Evolutionary conservation across 2,797 vertebrate genomes (phyloP), one percentile per base, ranked within the genome.

Genomic region (Avahi laniger): DNA sequence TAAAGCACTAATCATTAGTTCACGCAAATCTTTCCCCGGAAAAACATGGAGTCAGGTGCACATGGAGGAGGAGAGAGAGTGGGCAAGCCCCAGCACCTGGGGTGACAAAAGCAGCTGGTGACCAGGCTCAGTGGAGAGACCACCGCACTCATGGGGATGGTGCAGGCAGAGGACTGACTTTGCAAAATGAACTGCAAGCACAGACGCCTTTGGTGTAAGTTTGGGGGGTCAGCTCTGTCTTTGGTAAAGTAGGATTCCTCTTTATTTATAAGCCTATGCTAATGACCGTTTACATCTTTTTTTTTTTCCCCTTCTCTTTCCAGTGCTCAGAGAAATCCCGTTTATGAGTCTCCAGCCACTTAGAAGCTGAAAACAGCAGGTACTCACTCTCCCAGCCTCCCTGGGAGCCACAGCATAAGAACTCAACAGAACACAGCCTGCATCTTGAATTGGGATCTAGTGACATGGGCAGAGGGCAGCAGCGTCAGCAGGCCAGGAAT

Each of bases 81-180:
- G 2, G 48, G 28, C 11, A 30, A 3, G 15, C 2, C 57, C 48
- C 17, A 26, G 35, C 20, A 69, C 17, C 54, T 43, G 41, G 18
- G 13, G 11, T 35, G 17, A 61, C 48, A 35, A 52, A 81, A 41
- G n/a, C 73, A 38, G 22, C 22, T 15, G n/a, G 12, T 10, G 38
- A 14, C 14, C 20, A 30, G 38, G 52, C 54, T 50, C 8, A 4
- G 38, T 65, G 5, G 9, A 46, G 33, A 52, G 57, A 24, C 10
- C 13, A 20, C 1, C 5, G 20, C 8, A 2, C 26, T 35, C 11
- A 7, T 0, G n/a, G 46, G 22, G 33, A 13, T 33, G 15, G 28
- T 20, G 35, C n/a, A 5, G 15, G 24, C 38, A 76, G 17, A 52
- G 9, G 35, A 59, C 1, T 5, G 22, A 43, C 10, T 52, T 65